Conservation (phyloP, 2,888 invertebrate genomes). For the Parnassius glacialis region DNA sequence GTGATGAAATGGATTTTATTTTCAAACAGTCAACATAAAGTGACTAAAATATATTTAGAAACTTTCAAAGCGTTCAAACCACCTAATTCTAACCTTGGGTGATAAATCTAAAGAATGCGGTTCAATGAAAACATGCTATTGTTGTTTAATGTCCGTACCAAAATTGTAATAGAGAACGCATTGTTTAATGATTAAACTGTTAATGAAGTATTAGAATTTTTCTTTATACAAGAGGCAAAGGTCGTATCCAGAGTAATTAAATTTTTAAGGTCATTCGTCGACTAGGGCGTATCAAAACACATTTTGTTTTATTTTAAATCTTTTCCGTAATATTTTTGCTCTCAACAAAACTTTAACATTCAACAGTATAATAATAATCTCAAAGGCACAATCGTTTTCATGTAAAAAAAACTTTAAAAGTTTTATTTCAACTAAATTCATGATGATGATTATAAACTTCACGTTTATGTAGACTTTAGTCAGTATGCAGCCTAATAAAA, state of each 20-base stretch:
- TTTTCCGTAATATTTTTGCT: too few species aligned
- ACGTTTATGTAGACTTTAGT: not conserved
- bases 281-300: constrained; percentile 5
- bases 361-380: too few species aligned
- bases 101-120: constrained; percentile 34
- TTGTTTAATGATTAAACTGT: constrained; percentile 39
- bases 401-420: too few species aligned
- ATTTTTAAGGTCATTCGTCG: constrained; percentile 7
- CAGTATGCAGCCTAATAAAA: not conserved
- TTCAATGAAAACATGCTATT: constrained; percentile 42
- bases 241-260: constrained; percentile 24
- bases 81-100: constrained; percentile 25
- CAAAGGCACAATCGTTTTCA: too few species aligned
- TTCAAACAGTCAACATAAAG: too few species aligned
- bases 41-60: not conserved
- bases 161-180: constrained; percentile 28
- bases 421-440: too few species aligned
- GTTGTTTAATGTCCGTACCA: constrained; percentile 28
- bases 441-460: too few species aligned
- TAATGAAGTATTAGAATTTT: constrained; percentile 36
- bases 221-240: constrained; percentile 19
- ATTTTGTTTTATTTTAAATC: not conserved
- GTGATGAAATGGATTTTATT: too few species aligned
- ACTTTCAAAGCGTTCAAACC: constrained; percentile 13
- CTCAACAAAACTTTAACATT: too few species aligned